Conservation (phyloP, 2,888 invertebrate species). For the Melangyna quadrimaculata region DNA sequence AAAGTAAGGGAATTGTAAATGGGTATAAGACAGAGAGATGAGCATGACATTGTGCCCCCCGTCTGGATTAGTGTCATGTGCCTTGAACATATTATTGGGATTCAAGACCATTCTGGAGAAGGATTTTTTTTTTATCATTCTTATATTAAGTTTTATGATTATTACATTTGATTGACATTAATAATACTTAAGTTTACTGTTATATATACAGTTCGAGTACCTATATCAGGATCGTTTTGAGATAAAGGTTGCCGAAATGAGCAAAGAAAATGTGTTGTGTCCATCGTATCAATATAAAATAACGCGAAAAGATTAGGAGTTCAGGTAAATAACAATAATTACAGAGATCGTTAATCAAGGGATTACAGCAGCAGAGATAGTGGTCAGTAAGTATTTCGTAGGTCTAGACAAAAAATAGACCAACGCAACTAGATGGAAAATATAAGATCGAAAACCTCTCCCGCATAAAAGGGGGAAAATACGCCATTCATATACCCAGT, state of each 20-base stretch:
- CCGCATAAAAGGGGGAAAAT: too few relatives aligned
- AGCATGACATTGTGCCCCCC: conserved; percentile 30
- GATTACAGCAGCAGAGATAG: too few relatives aligned
- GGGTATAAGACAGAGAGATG: conserved; percentile 9
- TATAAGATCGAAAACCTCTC: too few relatives aligned
- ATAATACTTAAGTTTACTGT: conserved; percentile 2
- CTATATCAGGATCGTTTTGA: not conserved
- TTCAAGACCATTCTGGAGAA: conserved; percentile 9
- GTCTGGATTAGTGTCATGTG: conserved; percentile 48
- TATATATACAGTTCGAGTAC: not conserved
- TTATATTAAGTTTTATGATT: conserved; percentile 28
- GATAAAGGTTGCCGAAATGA: not conserved
- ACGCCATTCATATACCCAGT: too few relatives aligned
- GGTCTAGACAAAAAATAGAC: too few relatives aligned
- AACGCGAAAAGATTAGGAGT: too few relatives aligned
- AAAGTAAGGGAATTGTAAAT: conserved; percentile 28
- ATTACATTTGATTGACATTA: conserved; percentile 36
- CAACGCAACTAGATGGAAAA: too few relatives aligned
- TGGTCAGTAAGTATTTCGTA: too few relatives aligned
- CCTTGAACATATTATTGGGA: conserved; percentile 26
- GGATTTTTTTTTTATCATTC: conserved; percentile 11
- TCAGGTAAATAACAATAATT: too few relatives aligned
- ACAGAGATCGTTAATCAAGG: too few relatives aligned
- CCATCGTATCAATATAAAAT: too few relatives aligned
- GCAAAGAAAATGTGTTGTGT: not conserved